These are phyloP conservation scores for Hemitrygon akajei DNA, from an alignment of 2,797 vertebrate genomes.

Conservation along the genomic window DNA sequence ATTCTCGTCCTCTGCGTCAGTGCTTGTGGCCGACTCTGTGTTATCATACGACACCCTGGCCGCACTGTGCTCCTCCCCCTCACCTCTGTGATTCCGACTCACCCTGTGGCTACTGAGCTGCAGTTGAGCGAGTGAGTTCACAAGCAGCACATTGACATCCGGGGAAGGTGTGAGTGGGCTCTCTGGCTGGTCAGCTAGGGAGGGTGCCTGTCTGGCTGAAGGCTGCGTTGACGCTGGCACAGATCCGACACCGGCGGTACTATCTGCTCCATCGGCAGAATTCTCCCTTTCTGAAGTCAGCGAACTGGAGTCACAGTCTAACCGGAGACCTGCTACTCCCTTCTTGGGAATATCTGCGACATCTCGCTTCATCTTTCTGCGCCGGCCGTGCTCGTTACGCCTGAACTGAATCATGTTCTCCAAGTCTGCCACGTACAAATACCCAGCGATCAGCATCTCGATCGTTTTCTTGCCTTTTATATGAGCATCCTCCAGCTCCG, in stretches of 20 bases:
- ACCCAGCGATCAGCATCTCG: conserved; percentile 94
- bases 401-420: conserved; percentile 97
- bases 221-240: conserved; percentile 47
- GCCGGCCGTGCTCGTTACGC: conserved; percentile 84
- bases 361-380: conserved; percentile 90
- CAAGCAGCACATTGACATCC: conserved; percentile 61
- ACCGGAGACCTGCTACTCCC: conserved; percentile 84
- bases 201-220: conserved; percentile 52
- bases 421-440: conserved; percentile 88
- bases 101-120: conserved; percentile 63
- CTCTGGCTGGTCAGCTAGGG: conserved; percentile 63
- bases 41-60: conserved; percentile 61
- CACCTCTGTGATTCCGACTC: conserved; percentile 67
- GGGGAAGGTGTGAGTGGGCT: conserved; percentile 63
- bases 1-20: conserved; percentile 61
- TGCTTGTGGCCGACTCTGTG: conserved; percentile 69
- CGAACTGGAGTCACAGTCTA: conserved; percentile 63
- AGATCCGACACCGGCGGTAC: conserved; percentile 54
- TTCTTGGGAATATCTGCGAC: conserved; percentile 83
- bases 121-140: conserved; percentile 78
- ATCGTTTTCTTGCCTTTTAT: conserved; percentile 85
- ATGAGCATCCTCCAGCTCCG: conserved; percentile 89
- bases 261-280: conserved; percentile 75
- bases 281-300: conserved; percentile 64
- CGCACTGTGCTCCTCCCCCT: conserved; percentile 66